Evolutionary conservation across 2,888 invertebrate species (phyloP), one percentile per base, ranked within the genome.

Genomic region (Drosophila ustulata): DNA sequence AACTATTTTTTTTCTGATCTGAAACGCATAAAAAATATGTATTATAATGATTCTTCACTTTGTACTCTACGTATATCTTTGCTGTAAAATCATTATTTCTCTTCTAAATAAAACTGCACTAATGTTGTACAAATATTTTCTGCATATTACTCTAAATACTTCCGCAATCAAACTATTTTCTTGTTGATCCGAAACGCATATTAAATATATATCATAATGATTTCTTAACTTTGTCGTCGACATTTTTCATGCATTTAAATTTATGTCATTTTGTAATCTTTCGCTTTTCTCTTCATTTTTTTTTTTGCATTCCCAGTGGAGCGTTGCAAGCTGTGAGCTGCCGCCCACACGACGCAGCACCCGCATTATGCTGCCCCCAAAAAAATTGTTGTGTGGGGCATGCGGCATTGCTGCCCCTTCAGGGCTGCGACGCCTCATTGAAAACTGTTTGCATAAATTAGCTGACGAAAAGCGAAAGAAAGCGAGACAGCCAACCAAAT

Each of bases 381-480:
- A 13, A 11, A 39, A n/a, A n/a, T 37, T n/a, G 37, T n/a, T 43
- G 5, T 37, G 7, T n/a, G 28, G 4, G 5, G 28, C 53, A 51
- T 41, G 56, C 62, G 51, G 58, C 55, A 53, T 66, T 75, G 66
- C 46, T 11, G n/a, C 41, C 63, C 49, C 47, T 52, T 55, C 34
- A 18, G 50, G 37, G 46, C 13, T 65, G 57, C 71, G 83, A 50
- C 71, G 83, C 55, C 77, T 66, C 83, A 84, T 71, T 83, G 83
- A 83, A 71, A 86, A 75, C 56, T 75, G 77, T 81, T 84, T 84
- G 83, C 83, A 84, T 84, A 84, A 84, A 84, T 84, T 86, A 86
- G 73, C 56, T 55, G 72, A 65, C 58, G 67, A 75, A 78, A 26
- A 59, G 28, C 55, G 55, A 45, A 26, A 55, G 75, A 67, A 55